These are phyloP conservation scores for Drosophila meridionalis DNA, from an alignment of 2,888 invertebrate genomes.

Conservation along the genomic window DNA sequence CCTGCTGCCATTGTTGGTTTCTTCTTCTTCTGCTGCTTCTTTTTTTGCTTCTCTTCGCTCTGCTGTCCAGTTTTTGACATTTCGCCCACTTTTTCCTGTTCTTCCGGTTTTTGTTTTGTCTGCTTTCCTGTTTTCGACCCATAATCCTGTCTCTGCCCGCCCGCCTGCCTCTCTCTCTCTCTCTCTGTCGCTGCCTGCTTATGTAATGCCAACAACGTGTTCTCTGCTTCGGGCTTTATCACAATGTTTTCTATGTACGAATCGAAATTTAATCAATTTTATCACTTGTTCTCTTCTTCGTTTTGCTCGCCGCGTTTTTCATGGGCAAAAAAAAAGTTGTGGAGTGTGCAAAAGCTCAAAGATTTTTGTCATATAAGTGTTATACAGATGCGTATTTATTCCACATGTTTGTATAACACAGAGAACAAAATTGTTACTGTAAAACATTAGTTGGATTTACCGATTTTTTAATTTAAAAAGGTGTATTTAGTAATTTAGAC, in stretches of 20 bases:
- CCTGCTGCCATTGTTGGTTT: constrained; percentile 9
- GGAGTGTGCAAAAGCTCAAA: not conserved
- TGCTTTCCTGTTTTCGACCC: constrained; percentile 79
- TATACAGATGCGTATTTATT: not conserved
- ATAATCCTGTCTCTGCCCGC: constrained; percentile 68
- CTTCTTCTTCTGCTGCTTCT: constrained; percentile 5
- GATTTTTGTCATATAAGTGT: not conserved
- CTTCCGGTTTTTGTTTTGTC: constrained; percentile 80
- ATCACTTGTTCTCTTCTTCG: constrained; percentile 20
- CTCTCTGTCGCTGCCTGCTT: constrained; percentile 37
- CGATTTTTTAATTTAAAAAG: too few species aligned
- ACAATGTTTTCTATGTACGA: constrained; percentile 68
- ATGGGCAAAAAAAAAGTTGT: not conserved
- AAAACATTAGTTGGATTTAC: too few species aligned
- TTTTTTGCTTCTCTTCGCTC: constrained; percentile 27
- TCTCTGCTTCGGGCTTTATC: constrained; percentile 67
- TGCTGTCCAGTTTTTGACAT: constrained; percentile 76
- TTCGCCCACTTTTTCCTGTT: constrained; percentile 83
- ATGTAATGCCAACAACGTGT: constrained; percentile 78
- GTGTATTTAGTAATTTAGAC: too few species aligned
- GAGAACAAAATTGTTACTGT: too few species aligned
- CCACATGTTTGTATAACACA: too few species aligned
- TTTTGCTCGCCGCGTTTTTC: not conserved
- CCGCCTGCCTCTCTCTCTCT: not conserved
- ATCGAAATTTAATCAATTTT: constrained; percentile 55